A percentile compares a stretch with the other conserved stretches of the same genome.
These are phyloP conservation scores for Tupiocoris notatus DNA, from an alignment of 2,888 invertebrate genomes.

Conservation along the genomic window DNA sequence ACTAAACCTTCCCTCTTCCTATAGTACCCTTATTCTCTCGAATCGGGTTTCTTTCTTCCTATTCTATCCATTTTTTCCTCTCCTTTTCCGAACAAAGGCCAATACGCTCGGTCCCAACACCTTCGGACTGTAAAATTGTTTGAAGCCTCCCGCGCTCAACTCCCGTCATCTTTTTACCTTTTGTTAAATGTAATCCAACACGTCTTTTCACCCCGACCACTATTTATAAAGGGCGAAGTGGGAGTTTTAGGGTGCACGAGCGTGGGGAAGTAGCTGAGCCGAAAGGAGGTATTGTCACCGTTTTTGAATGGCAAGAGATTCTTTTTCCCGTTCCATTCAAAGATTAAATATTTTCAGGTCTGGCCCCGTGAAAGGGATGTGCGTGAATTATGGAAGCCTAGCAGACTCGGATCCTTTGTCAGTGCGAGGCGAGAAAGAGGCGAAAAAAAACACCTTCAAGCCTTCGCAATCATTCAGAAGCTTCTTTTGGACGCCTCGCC, in stretches of 20 bases:
- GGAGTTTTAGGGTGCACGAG: background rate
- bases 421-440: background rate
- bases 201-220: slow-evolving; percentile 39
- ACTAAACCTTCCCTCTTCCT: background rate
- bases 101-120: slow-evolving; percentile 12
- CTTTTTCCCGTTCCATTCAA: slow-evolving; percentile 34
- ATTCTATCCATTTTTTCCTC: background rate
- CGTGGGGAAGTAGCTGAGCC: background rate
- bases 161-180: background rate
- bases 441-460: slow-evolving; percentile 12
- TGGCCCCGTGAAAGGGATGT: slow-evolving; percentile 23
- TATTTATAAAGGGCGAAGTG: slow-evolving; percentile 32
- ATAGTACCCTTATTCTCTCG: background rate
- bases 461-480: background rate
- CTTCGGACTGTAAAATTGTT: slow-evolving; percentile 38
- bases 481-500: background rate
- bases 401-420: slow-evolving; percentile 14
- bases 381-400: slow-evolving; percentile 33
- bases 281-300: slow-evolving; percentile 21
- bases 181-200: slow-evolving; percentile 34
- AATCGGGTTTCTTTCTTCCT: background rate
- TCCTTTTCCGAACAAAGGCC: background rate
- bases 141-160: slow-evolving; percentile 34
- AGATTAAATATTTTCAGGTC: slow-evolving; percentile 40
- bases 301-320: slow-evolving; percentile 36